Base-by-base conservation (phyloP, 1,140 invertebrate species). In the Cotesia glomerata region DNA sequence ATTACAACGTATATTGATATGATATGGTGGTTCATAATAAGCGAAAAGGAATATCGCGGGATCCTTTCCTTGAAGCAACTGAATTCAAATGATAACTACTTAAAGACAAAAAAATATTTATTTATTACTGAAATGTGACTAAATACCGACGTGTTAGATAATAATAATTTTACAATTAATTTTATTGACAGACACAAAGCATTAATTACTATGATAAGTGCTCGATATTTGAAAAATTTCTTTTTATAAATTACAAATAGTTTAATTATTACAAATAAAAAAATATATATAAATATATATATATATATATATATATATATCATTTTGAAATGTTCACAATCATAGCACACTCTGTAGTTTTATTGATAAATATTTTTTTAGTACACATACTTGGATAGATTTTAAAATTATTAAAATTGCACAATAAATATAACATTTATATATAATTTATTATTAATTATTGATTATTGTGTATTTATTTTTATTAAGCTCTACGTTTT, bases 321-420 rank as follows among this genome's bases (percentile, higher is more conserved):
- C 78, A 83, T 81, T 82, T 81, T 79, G 78, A 58, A 77, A 79
- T 77, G 76, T 81, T 80, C 75, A 78, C 77, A 73, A 77, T 74
- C 76, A 74, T 78, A 81, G 79, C 78, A 79, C 74, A 77, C 72
- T 84, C 8, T 63, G 77, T 81, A 83, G 76, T 75, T 71, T 80
- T 78, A 74, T 78, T 75, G 73, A 82, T 82, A 78, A 73, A 83
- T 81, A 83, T 83, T 80, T 81, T 84, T 63, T 82, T 79, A 81
- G 77, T 79, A 75, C 39, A 45, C 39, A 81, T 76, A 77, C 76
- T 77, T 80, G 77, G 76, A 79, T 77, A 77, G 69, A 71, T 65
- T 54, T 45, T 71, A 56, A 45, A 14, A 54, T 35, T 32, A 59
- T 35, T 56, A 58, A 62, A 63, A 63, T n/a, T 54, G 36, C 51